Evolutionary conservation across 1,140 invertebrate genomes (phyloP).

Genomic region (Danaus plexippus): DNA sequence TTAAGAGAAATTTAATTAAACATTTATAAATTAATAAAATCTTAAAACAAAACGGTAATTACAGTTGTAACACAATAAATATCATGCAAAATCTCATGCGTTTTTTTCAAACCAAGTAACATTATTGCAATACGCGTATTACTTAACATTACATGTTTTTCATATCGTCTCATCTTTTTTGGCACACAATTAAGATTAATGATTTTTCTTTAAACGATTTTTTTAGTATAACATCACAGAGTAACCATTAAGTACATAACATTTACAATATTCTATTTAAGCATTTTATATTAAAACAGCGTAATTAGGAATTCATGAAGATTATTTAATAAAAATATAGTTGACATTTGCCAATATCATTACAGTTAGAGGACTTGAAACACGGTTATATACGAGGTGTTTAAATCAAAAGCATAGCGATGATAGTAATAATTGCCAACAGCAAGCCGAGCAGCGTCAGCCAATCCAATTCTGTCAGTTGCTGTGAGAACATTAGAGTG

Average conservation of each 20-base stretch:
- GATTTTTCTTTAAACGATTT: too few species aligned
- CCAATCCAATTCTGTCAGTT: conserved; percentile 76
- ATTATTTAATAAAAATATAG: too few species aligned
- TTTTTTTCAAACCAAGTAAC: conserved; percentile 1
- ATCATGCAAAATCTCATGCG: conserved; percentile 19
- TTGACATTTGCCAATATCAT: too few species aligned
- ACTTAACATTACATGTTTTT: too few species aligned
- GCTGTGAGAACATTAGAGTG: conserved; percentile 76
- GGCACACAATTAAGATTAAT: conserved; percentile 17
- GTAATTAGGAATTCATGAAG: background rate
- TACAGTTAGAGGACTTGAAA: too few species aligned
- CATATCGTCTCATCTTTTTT: conserved; percentile 24
- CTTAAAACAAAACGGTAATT: conserved; percentile 14
- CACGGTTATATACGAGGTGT: conserved; percentile 6
- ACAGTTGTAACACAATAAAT: conserved; percentile 1
- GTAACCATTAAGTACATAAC: conserved; percentile 8
- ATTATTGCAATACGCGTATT: conserved; percentile 6
- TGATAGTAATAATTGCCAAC: conserved; percentile 78
- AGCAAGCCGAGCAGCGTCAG: conserved; percentile 78
- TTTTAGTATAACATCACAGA: conserved; percentile 20
- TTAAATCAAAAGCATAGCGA: conserved; percentile 74
- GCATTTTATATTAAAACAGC: background rate
- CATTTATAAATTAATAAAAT: conserved; percentile 13
- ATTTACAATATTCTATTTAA: conserved; percentile 3
- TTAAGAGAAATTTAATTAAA: background rate